Conservation (phyloP, 1,140 invertebrate genomes). For the Caligus rogercresseyi region DNA sequence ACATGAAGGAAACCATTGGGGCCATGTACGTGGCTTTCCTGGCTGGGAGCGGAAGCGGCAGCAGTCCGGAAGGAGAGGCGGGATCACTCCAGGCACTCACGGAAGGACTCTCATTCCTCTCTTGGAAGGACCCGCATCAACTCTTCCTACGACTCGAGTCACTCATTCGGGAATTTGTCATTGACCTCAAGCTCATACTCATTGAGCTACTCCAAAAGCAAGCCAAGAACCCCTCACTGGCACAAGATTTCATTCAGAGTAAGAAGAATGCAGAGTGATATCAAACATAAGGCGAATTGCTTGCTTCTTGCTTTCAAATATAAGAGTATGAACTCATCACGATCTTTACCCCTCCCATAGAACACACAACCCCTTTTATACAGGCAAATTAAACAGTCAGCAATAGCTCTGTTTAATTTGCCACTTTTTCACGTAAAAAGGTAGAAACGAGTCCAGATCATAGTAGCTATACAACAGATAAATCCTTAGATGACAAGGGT, state of each 20-base stretch:
- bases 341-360: too few species aligned
- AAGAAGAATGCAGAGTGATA: conserved; percentile 23
- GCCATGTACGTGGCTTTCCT: neutral
- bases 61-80: conserved; percentile 1
- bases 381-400: too few species aligned
- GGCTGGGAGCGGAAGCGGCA: neutral
- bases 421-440: too few species aligned
- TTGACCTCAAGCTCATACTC: conserved; percentile 40
- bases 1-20: neutral
- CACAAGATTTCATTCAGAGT: conserved; percentile 35
- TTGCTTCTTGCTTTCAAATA: too few species aligned
- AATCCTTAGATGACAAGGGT: too few species aligned
- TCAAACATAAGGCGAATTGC: too few species aligned
- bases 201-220: conserved; percentile 34
- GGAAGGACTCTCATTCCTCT: neutral
- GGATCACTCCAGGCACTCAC: neutral
- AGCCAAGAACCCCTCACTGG: conserved; percentile 33
- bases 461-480: too few species aligned
- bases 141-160: conserved; percentile 41
- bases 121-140: conserved; percentile 36
- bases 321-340: too few species aligned
- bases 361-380: too few species aligned
- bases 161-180: conserved; percentile 41
- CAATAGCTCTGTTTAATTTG: too few species aligned
- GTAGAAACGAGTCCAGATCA: too few species aligned